Percentiles rank a stretch among this genome's conserved stretches.
phyloP scores from a whole-genome alignment of 2,797 vertebrate genomes.

The Hydrolagus colliei region DNA sequence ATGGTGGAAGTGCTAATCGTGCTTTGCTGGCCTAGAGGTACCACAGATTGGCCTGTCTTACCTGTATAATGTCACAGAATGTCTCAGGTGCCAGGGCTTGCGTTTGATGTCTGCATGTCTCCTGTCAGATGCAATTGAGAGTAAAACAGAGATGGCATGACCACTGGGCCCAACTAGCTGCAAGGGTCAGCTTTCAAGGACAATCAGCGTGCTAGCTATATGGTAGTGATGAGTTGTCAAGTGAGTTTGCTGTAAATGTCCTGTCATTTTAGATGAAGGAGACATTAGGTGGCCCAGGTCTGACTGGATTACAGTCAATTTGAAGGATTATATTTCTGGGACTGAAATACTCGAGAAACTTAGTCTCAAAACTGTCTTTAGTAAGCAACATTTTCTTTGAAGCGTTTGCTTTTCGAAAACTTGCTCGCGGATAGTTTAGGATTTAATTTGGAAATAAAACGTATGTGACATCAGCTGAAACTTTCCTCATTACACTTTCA shows the following conservation, averaged over 20 bases:
- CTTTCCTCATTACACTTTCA: background rate
- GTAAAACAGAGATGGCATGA: slow-evolving; percentile 84
- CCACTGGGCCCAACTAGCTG: slow-evolving; percentile 69
- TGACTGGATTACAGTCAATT: slow-evolving; percentile 32
- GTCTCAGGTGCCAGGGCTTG: slow-evolving; percentile 71
- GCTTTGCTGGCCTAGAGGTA: slow-evolving; percentile 62
- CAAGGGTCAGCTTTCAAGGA: slow-evolving; percentile 84
- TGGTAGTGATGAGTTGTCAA: slow-evolving; percentile 80
- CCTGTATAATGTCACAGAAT: slow-evolving; percentile 79
- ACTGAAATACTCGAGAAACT: slow-evolving; percentile 24
- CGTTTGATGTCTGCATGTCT: slow-evolving; percentile 65
- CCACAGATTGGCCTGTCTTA: slow-evolving; percentile 71
- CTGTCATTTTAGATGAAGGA: slow-evolving; percentile 59
- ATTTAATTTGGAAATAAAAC: slow-evolving; percentile 3
- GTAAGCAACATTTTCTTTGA: background rate
- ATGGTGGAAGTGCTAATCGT: slow-evolving; percentile 58
- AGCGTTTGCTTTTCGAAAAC: background rate
- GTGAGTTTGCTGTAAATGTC: slow-evolving; percentile 51
- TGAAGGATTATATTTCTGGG: slow-evolving; percentile 18
- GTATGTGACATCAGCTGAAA: background rate
- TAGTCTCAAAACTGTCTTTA: slow-evolving; percentile 17
- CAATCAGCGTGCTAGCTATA: slow-evolving; percentile 70
- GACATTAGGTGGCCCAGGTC: slow-evolving; percentile 38
- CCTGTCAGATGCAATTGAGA: slow-evolving; percentile 83
- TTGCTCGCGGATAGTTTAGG: background rate